A percentile compares a stretch with the other conserved stretches of the same genome.
Conservation (phyloP, 2,113 vertebrate species). For the Pleuronectes platessa region DNA sequence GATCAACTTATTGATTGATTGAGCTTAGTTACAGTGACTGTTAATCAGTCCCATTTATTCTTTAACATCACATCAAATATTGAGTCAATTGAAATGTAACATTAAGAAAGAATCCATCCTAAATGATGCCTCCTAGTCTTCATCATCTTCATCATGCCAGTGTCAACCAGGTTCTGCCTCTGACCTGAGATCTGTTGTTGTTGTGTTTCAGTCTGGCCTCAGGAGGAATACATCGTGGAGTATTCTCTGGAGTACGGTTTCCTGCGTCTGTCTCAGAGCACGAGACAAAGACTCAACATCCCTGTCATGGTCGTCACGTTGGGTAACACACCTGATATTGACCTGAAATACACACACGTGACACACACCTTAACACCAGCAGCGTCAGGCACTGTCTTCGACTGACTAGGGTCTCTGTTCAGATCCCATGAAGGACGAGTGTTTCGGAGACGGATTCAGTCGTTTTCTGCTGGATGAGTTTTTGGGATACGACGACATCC, state of each 20-base stretch:
- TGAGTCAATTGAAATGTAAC: too few species aligned
- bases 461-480: constrained; percentile 96
- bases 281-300: constrained; percentile 94
- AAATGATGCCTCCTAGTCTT: too few species aligned
- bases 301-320: constrained; percentile 98
- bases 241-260: constrained; percentile 97
- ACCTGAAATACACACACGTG: not conserved
- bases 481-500: constrained; percentile 95
- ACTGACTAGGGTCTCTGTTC: not conserved
- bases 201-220: constrained; percentile 89
- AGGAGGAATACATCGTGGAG: constrained; percentile 98
- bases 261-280: constrained; percentile 94
- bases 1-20: too few species aligned
- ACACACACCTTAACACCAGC: not conserved
- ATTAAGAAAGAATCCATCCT: too few species aligned
- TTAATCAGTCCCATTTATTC: too few species aligned
- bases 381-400: too few species aligned
- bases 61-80: too few species aligned
- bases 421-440: constrained; percentile 96
- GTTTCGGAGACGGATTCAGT: constrained; percentile 97
- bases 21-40: too few species aligned
- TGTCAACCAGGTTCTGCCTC: too few species aligned
- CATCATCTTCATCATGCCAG: too few species aligned
- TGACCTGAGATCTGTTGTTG: not conserved
- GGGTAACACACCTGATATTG: constrained; percentile 79